Evolutionary conservation across 2,113 vertebrate genomes (phyloP).

Genomic region (Sterna hirundo): DNA sequence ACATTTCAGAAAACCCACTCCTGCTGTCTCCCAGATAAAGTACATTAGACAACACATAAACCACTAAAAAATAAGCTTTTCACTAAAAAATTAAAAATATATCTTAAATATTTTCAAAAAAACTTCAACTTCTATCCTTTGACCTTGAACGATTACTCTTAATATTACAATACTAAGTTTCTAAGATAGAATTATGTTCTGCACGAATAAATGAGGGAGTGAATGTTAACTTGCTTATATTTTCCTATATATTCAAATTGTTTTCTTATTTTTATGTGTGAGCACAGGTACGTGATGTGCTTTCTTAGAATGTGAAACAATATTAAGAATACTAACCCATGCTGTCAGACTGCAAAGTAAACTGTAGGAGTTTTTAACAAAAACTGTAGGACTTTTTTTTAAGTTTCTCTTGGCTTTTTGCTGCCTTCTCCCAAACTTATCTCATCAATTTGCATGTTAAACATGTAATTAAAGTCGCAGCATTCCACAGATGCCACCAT

Average conservation of each 20-base stretch:
- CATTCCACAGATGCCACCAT: neutral
- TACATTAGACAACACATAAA: neutral
- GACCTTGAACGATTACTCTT: neutral
- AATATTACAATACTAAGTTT: neutral
- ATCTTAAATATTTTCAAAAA: neutral
- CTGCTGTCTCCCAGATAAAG: neutral
- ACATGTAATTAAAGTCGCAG: neutral
- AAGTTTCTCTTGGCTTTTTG: neutral
- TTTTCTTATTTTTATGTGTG: neutral
- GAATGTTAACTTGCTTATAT: neutral
- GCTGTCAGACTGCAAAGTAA: neutral
- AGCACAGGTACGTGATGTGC: neutral
- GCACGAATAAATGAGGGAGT: neutral
- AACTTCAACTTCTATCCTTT: neutral
- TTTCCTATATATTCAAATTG: neutral
- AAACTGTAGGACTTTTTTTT: neutral
- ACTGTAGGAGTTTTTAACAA: neutral
- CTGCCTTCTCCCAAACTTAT: neutral
- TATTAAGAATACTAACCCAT: neutral
- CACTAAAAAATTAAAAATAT: neutral
- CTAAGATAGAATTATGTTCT: neutral
- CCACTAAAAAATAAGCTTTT: neutral
- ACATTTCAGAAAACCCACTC: neutral
- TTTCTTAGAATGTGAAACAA: neutral
- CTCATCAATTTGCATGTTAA: constrained; percentile 17